A percentile compares a stretch with the other conserved stretches of the same genome.
These are phyloP conservation scores for Drosophila baimaii DNA, from an alignment of 1,140 invertebrate genomes.

Conservation along the genomic window DNA sequence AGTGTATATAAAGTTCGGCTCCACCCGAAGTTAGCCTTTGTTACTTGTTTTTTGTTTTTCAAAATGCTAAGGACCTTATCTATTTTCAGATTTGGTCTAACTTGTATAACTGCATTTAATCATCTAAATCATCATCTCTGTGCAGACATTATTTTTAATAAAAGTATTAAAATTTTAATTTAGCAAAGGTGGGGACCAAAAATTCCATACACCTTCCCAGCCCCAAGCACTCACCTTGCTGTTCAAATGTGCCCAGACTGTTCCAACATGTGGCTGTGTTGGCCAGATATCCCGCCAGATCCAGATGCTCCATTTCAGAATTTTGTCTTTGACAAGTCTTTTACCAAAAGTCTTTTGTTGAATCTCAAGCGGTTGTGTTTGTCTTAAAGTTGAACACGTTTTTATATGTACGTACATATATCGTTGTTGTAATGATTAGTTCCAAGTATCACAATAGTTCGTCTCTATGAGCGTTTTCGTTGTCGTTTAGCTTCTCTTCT, in stretches of 20 bases:
- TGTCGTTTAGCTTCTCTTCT: conserved; percentile 27
- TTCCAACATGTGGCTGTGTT: conserved; percentile 69
- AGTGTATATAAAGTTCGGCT: too few species aligned
- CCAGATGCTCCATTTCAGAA: conserved; percentile 74
- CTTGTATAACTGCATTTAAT: too few species aligned
- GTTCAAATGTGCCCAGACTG: conserved; percentile 65
- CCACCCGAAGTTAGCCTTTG: too few species aligned
- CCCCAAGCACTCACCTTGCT: conserved; percentile 68
- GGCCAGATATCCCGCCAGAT: conserved; percentile 72
- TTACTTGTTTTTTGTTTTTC: too few species aligned
- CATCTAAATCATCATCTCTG: too few species aligned
- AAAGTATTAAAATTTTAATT: neutral
- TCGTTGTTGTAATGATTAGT: conserved; percentile 64
- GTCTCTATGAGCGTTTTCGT: conserved; percentile 28
- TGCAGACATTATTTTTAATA: too few species aligned
- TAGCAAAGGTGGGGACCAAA: neutral
- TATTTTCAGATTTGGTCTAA: too few species aligned
- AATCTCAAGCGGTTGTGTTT: conserved; percentile 15
- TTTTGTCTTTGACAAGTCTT: conserved; percentile 52
- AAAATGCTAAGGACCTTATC: too few species aligned
- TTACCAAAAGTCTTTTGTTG: conserved; percentile 27
- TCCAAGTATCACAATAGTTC: conserved; percentile 67
- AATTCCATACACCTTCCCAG: too few species aligned
- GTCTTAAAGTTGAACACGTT: conserved; percentile 27
- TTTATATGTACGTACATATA: conserved; percentile 31